Percentiles rank a stretch among this genome's conserved stretches.
These are phyloP conservation scores for Heliconius aoede DNA, from an alignment of 2,888 invertebrate species.

Conservation along the genomic window DNA sequence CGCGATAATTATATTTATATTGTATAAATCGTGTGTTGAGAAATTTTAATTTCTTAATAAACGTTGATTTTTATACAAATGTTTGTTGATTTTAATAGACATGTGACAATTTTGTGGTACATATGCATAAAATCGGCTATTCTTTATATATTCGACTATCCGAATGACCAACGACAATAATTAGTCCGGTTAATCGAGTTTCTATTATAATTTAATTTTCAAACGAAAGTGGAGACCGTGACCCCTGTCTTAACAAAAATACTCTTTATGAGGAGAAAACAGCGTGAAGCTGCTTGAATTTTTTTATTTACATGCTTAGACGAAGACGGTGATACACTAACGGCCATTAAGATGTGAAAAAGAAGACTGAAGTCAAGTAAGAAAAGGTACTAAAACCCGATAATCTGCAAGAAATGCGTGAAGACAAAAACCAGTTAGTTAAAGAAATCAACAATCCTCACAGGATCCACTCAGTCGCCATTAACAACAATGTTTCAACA, in stretches of 20 bases:
- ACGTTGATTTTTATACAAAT: no score
- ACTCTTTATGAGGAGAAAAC: neutral
- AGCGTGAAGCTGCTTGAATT: no score
- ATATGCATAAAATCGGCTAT: no score
- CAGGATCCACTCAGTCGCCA: neutral
- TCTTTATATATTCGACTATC: no score
- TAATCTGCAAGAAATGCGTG: neutral
- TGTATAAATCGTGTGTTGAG: no score
- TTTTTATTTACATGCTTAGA: neutral
- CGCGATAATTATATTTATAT: no score
- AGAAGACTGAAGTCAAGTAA: neutral
- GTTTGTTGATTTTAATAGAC: no score
- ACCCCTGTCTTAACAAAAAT: neutral
- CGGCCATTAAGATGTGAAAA: neutral
- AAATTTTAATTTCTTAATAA: no score
- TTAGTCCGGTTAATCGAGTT: no score
- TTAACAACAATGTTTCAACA: neutral
- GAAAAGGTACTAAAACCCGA: neutral
- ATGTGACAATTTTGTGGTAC: no score
- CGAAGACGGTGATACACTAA: neutral
- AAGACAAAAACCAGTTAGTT: neutral
- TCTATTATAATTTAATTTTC: no score
- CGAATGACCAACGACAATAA: no score
- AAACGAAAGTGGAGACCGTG: neutral
- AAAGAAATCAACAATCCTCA: neutral